Evolutionary conservation across 2,888 invertebrate genomes (phyloP).

Genomic region (Amblyteles armatorius): DNA sequence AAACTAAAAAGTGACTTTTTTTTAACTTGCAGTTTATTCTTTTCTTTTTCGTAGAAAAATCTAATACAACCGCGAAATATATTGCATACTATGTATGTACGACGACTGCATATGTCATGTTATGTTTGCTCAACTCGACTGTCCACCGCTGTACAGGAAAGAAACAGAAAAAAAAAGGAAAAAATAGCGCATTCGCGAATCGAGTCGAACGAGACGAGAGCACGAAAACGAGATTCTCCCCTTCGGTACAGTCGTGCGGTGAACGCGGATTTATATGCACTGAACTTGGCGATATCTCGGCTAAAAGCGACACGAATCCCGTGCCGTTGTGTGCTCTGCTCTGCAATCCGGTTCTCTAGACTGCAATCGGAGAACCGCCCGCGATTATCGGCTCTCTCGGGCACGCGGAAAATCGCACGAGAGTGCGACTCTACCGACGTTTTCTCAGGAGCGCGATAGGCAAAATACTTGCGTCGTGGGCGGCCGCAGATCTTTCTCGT

Average conservation of each 20-base stretch:
- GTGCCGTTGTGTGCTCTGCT: background rate
- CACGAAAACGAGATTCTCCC: background rate
- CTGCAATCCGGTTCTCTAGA: background rate
- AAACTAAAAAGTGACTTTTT: too few species aligned
- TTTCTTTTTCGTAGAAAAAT: background rate
- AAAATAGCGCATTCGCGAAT: background rate
- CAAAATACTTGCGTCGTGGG: slow-evolving; percentile 37
- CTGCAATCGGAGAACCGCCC: slow-evolving; percentile 22
- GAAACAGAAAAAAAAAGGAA: background rate
- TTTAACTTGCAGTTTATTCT: too few species aligned
- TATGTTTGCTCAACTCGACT: background rate
- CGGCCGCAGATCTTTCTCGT: slow-evolving; percentile 19
- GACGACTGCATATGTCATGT: background rate
- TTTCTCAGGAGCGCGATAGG: slow-evolving; percentile 17
- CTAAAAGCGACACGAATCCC: slow-evolving; percentile 69
- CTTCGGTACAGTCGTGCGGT: background rate
- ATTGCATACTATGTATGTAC: background rate
- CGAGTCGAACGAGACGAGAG: background rate
- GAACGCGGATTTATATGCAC: slow-evolving; percentile 70
- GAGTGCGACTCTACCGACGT: background rate
- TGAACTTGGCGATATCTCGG: slow-evolving; percentile 73
- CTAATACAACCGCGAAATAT: background rate
- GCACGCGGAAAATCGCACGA: slow-evolving; percentile 1
- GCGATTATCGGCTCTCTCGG: slow-evolving; percentile 15
- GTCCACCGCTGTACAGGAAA: background rate